These are phyloP conservation scores for Sphecodes monilicornis DNA, from an alignment of 2,888 invertebrate species.

Conservation along the genomic window DNA sequence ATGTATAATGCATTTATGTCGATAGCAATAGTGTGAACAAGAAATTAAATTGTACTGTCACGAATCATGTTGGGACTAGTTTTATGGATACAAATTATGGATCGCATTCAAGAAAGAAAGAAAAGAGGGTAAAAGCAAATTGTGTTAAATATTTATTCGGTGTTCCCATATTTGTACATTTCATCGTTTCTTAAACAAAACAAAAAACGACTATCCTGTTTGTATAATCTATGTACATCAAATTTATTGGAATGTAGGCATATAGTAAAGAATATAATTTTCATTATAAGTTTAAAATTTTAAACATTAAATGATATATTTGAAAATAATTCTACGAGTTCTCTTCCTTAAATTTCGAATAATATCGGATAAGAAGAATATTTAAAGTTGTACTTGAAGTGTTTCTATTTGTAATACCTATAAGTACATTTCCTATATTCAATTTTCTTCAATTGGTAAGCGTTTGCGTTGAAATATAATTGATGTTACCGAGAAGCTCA, in stretches of 20 bases:
- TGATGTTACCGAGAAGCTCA: slow-evolving; percentile 19
- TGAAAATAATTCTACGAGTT: slow-evolving; percentile 14
- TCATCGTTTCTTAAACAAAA: slow-evolving; percentile 58
- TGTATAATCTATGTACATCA: slow-evolving; percentile 44
- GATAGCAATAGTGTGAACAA: slow-evolving; percentile 66
- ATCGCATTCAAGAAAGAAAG: slow-evolving; percentile 62
- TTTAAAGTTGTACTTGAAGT: slow-evolving; percentile 38
- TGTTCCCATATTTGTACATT: slow-evolving; percentile 64
- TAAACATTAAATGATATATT: slow-evolving; percentile 34
- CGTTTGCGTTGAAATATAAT: slow-evolving; percentile 35
- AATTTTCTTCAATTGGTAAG: slow-evolving; percentile 19
- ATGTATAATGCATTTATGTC: slow-evolving; percentile 68
- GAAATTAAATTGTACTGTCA: slow-evolving; percentile 53
- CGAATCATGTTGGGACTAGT: slow-evolving; percentile 54
- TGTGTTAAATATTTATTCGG: slow-evolving; percentile 67
- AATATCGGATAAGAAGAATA: slow-evolving; percentile 1
- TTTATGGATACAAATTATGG: slow-evolving; percentile 57
- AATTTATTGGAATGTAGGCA: slow-evolving; percentile 44
- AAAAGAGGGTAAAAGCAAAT: slow-evolving; percentile 55
- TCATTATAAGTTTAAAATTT: slow-evolving; percentile 31
- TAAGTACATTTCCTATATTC: slow-evolving; percentile 24
- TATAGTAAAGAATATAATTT: slow-evolving; percentile 42
- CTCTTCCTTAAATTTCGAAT: background rate
- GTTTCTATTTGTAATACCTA: slow-evolving; percentile 27
- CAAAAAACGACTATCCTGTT: slow-evolving; percentile 54